phyloP scores from a whole-genome alignment of 1,140 invertebrate genomes.

The Trichomalopsis sarcophagae region DNA sequence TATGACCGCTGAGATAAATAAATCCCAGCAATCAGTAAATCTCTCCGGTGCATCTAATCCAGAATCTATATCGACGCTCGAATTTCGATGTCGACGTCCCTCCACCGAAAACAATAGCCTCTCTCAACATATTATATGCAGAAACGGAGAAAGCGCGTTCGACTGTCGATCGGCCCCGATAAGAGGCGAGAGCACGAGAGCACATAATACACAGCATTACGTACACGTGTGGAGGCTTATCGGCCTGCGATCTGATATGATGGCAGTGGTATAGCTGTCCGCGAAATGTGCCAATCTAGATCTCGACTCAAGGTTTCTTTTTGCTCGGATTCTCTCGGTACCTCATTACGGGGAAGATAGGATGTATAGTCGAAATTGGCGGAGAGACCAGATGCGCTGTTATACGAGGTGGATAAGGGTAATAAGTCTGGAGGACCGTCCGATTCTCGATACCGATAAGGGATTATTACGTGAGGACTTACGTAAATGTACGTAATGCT shows the following conservation, averaged over 20 bases:
- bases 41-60: no score
- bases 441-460: not conserved
- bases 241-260: not conserved
- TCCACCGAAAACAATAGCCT: no score
- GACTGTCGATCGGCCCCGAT: not conserved
- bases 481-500: not conserved
- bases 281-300: not conserved
- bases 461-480: not conserved
- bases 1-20: not conserved
- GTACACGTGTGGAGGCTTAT: not conserved
- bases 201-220: conserved; percentile 26
- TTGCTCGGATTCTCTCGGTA: not conserved
- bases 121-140: not conserved
- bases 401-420: not conserved
- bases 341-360: not conserved
- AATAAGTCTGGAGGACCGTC: no score
- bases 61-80: not conserved
- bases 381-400: not conserved
- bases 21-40: no score
- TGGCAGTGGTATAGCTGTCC: not conserved
- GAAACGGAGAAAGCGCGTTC: not conserved
- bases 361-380: not conserved
- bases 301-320: not conserved
- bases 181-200: conserved; percentile 47
- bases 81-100: not conserved